Evolutionary conservation across 2,797 vertebrate genomes (phyloP).

Genomic region (Sarcophilus harrisii): DNA sequence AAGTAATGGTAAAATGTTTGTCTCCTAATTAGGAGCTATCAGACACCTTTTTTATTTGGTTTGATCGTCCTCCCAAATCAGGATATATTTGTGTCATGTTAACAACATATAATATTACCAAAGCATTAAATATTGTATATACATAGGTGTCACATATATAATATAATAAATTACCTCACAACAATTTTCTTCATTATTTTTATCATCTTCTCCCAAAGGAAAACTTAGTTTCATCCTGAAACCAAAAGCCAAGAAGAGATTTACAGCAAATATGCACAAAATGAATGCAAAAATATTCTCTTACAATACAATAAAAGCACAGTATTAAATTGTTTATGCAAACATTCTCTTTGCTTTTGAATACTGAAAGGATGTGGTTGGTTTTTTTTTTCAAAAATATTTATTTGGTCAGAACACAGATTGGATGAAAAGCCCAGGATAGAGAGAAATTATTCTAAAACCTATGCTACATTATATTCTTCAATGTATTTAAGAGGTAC

Average conservation of each 20-base stretch:
- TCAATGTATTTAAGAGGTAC: constrained; percentile 70
- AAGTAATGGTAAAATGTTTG: neutral
- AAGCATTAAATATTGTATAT: neutral
- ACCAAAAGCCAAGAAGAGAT: constrained; percentile 20
- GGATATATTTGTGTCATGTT: neutral
- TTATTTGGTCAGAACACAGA: constrained; percentile 61
- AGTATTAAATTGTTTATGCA: constrained; percentile 43
- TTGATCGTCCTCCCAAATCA: neutral
- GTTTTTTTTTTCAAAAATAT: constrained; percentile 64
- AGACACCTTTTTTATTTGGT: neutral
- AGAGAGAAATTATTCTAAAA: constrained; percentile 64
- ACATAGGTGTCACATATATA: neutral
- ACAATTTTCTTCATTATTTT: constrained; percentile 39
- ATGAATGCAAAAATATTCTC: neutral
- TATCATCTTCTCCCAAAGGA: constrained; percentile 29
- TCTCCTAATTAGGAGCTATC: neutral
- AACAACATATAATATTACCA: neutral
- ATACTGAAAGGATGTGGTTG: constrained; percentile 54
- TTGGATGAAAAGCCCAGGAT: constrained; percentile 74
- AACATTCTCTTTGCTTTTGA: constrained; percentile 49
- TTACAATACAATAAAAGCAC: neutral
- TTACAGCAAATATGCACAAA: constrained; percentile 29
- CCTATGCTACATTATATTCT: constrained; percentile 58
- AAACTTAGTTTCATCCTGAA: constrained; percentile 30
- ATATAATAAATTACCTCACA: neutral